Evolutionary conservation across 2,113 vertebrate genomes (phyloP), one percentile per base, ranked within the genome.

Genomic region (Gallinago undulata): DNA sequence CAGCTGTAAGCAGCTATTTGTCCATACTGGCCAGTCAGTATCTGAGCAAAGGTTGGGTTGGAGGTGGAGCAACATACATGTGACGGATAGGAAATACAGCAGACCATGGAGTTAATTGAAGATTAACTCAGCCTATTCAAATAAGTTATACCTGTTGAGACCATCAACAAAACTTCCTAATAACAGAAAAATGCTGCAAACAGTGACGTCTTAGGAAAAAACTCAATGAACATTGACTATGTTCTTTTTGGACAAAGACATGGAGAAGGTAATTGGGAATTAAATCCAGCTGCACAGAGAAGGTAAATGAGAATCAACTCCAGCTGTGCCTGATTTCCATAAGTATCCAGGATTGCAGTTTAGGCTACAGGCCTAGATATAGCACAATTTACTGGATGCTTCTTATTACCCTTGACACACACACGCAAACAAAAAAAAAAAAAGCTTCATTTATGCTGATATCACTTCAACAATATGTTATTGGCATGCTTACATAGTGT

Each of bases 271-370:
- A 74, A 89, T 90, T 90, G 22, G 69, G 45, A 76, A 86, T 89
- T 89, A 80, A 88, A 92, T 73, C 63, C 76, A 67, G 60, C 73
- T 94, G 64, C 21, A 75, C 7, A 43, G 51, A 81, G 80, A 92
- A 91, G 51, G 76, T 91, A 72, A 87, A 89, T 68, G 73, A 75
- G 68, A 78, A 84, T 84, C 64, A 68, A 7, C 31, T 90, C 60
- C 91, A 90, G 76, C 84, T 94, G 69, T 30, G 25, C 48, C 43
- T 63, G 63, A 78, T 94, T 97, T 92, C 76, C 56, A 4, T 78
- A 68, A 83, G 37, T 59, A 74, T 64, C 35, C 3, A 3, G 56
- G 35, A 48, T 53, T 72, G 41, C n/a, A 93, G 69, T 19, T 68
- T 51, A 66, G 92, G 57, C 84, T 87, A 12, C 43, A 57, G 68